Evolutionary conservation across 1,140 invertebrate species (phyloP), one percentile per base, ranked within the genome.

Genomic region (Drosophila bipectinata): DNA sequence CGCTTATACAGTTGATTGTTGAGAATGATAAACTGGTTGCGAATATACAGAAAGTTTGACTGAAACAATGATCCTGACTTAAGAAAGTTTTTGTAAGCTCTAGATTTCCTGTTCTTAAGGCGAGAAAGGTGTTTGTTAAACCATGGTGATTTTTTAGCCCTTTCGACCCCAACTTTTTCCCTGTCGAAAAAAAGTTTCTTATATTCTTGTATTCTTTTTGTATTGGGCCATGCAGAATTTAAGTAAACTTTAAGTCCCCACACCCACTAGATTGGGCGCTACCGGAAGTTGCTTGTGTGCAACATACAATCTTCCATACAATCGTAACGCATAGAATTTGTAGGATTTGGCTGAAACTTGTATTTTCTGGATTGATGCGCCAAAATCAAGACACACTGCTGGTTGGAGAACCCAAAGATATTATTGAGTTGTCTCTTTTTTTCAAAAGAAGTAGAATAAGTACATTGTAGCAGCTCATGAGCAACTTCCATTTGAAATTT

Each of bases 211-310:
- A 54, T 28, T 56, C 14, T 7, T 26, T 56, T 71, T 71, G n/a
- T 63, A 71, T 53, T 48, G 18, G 37, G 2, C 21, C 45, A 3
- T 48, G 1, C 45, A 63, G 39, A 34, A 57, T 58, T 63, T 39
- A 30, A 58, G 32, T 18, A 39, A 53, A 24, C 53, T 63, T 57
- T 4, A 52, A 59, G 24, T 39, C 34, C 26, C 51, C 51, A 67
- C 60, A 14, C 63, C 63, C 57, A 73, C n/a, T 15, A 14, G 56
- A 67, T 68, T 68, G 1, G 47, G 56, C 37, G 51, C 49, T 63
- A 63, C 54, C 37, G 58, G 44, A 69, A 26, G 62, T 68, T 73
- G 62, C 58, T 58, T 73, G 54, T 73, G 74, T 30, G 69, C 58
- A 73, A 73, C 45, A 63, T 59, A 51, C 60, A 75, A 60, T 75